Base-by-base conservation (phyloP, 2,113 vertebrate species). In the Crocuta crocuta region DNA sequence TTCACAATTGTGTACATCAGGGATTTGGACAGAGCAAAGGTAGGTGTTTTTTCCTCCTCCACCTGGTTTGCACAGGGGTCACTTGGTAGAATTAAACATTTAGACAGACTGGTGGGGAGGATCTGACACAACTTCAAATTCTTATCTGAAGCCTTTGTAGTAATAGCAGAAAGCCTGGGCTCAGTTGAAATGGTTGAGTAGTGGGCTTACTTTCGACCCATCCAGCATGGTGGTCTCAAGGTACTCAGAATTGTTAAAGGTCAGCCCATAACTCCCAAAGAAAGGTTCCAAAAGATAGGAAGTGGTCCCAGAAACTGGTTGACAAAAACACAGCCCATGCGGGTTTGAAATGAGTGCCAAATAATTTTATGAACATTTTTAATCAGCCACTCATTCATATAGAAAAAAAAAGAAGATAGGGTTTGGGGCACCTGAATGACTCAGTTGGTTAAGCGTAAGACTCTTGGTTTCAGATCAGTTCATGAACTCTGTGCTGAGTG, bases 81-180 rank as follows among this genome's bases (percentile, higher is more conserved):
- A 79, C 1, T 70, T 74, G 63, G 55, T 85, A 11, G 7, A 83
- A 84, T 87, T 87, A 28, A 73, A 17, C 16, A 8, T 61, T n/a
- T 19, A 55, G 10, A 87, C 1, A 1, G 12, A 1, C 21, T 50
- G 2, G 15, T 74, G 1, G 50, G 3, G 1, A 33, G 10, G 17
- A 13, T 81, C 15, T 80, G 9, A 50, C 26, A 23, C 1, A 43
- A 1, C 19, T 74, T 74, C 15, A 63, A 5, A 35, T 9, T 48
- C 33, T 26, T 33, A 16, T 84, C n/a, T 31, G 19, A 83, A 90
- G 0, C 19, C 10, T 43, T 73, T 11, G 4, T 71, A 31, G 17
- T 19, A 43, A 74, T 1, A 45, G 43, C 28, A 9, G 8, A 23
- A 86, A 73, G 2, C 8, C 19, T 85, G 55, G 43, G 43, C 19